Evolutionary conservation across 2,888 invertebrate genomes (phyloP).

Genomic region (Falcaria lacertinaria): DNA sequence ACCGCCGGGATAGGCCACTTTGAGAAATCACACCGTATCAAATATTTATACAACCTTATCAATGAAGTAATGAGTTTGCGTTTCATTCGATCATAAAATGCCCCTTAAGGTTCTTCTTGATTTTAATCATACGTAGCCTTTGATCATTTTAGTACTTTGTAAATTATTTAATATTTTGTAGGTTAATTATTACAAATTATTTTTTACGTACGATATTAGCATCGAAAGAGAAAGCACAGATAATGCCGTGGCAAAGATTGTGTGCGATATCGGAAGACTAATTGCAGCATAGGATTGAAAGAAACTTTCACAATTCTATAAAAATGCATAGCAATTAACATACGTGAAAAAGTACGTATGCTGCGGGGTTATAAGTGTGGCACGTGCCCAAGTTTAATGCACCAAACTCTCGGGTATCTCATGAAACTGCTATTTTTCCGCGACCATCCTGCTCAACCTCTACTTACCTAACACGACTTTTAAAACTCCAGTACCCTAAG

Average conservation of each 20-base stretch:
- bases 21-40: neutral
- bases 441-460: slow-evolving; percentile 19
- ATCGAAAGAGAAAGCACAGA: too few species aligned
- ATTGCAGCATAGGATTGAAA: too few species aligned
- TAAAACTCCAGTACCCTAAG: neutral
- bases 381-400: neutral
- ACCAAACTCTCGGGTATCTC: slow-evolving; percentile 13
- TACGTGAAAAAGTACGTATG: too few species aligned
- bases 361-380: too few species aligned
- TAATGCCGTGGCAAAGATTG: too few species aligned
- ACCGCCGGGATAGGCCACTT: neutral
- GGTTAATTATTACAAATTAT: too few species aligned
- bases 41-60: neutral
- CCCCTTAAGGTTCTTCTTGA: neutral
- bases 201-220: too few species aligned
- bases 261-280: too few species aligned
- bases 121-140: neutral
- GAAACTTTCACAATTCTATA: too few species aligned
- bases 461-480: slow-evolving; percentile 8
- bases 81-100: neutral
- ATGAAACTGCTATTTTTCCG: slow-evolving; percentile 42
- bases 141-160: neutral
- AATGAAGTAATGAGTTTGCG: neutral
- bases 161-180: too few species aligned
- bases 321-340: too few species aligned